These are phyloP conservation scores for Diabrotica balteata DNA, from an alignment of 2,888 invertebrate species.

Conservation along the genomic window DNA sequence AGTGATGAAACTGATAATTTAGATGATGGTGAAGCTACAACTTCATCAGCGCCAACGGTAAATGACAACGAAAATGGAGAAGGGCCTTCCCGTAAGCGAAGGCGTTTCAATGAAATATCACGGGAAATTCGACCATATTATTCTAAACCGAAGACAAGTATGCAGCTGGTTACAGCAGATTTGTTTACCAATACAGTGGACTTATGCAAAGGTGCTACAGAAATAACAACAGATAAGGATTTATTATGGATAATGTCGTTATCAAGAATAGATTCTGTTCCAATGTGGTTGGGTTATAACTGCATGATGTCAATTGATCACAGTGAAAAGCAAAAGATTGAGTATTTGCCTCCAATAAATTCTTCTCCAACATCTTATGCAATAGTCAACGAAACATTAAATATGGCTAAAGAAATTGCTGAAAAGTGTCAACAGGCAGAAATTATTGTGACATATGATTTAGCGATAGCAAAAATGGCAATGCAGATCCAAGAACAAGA, in stretches of 20 bases:
- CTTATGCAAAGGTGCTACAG: slow-evolving; percentile 19
- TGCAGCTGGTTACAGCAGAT: slow-evolving; percentile 26
- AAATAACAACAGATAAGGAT: slow-evolving; percentile 44
- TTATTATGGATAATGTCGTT: slow-evolving; percentile 42
- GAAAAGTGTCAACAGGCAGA: slow-evolving; percentile 18
- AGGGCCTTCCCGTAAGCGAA: slow-evolving; percentile 20
- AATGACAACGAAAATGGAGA: slow-evolving; percentile 12
- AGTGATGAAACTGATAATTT: slow-evolving; percentile 30
- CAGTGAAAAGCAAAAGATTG: slow-evolving; percentile 25
- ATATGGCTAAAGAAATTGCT: slow-evolving; percentile 18
- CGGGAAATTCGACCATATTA: slow-evolving; percentile 21
- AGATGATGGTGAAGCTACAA: slow-evolving; percentile 31
- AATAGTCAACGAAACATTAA: slow-evolving; percentile 26
- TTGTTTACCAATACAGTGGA: slow-evolving; percentile 17
- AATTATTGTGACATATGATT: slow-evolving; percentile 40
- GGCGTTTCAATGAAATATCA: slow-evolving; percentile 26
- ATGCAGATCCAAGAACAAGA: neutral
- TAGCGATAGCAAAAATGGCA: slow-evolving; percentile 39
- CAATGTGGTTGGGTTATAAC: slow-evolving; percentile 50
- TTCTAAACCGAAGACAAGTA: slow-evolving; percentile 23
- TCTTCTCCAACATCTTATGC: slow-evolving; percentile 24
- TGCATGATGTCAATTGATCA: slow-evolving; percentile 21
- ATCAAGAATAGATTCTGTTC: slow-evolving; percentile 36
- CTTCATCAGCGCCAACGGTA: slow-evolving; percentile 12
- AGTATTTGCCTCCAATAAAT: slow-evolving; percentile 26